phyloP scores from a whole-genome alignment of 92 coral and sea anemone genomes.

The Palythoa grandiflora region DNA sequence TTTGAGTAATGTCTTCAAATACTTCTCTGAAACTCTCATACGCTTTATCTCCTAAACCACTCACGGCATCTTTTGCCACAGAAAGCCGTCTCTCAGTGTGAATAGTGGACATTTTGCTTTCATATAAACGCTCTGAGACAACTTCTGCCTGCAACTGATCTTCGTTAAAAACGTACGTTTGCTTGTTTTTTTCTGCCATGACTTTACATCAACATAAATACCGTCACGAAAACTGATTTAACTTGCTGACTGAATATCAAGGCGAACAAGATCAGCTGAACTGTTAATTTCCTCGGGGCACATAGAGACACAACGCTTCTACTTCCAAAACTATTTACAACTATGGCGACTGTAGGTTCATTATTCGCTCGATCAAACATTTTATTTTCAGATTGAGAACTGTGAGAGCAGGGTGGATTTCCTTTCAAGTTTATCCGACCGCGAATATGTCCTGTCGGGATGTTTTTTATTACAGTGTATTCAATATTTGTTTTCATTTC shows the following conservation, averaged over 20 bases:
- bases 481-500: not conserved
- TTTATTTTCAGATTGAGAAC: not conserved
- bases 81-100: conserved; percentile 51
- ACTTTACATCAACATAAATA: not conserved
- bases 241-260: not conserved
- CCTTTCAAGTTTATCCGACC: not conserved
- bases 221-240: not conserved
- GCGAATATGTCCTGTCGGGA: not conserved
- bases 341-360: not conserved
- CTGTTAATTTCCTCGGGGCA: no score
- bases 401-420: not conserved
- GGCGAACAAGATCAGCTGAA: not conserved
- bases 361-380: not conserved
- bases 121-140: not conserved
- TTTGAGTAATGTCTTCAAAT: conserved; percentile 65
- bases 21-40: conserved; percentile 65
- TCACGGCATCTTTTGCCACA: conserved; percentile 65
- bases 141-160: not conserved
- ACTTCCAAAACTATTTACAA: not conserved
- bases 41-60: conserved; percentile 72
- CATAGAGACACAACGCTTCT: not conserved
- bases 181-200: not conserved
- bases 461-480: not conserved
- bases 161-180: not conserved
- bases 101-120: not conserved